phyloP scores from a whole-genome alignment of 2,113 vertebrate genomes.

The Actenoides hombroni region DNA sequence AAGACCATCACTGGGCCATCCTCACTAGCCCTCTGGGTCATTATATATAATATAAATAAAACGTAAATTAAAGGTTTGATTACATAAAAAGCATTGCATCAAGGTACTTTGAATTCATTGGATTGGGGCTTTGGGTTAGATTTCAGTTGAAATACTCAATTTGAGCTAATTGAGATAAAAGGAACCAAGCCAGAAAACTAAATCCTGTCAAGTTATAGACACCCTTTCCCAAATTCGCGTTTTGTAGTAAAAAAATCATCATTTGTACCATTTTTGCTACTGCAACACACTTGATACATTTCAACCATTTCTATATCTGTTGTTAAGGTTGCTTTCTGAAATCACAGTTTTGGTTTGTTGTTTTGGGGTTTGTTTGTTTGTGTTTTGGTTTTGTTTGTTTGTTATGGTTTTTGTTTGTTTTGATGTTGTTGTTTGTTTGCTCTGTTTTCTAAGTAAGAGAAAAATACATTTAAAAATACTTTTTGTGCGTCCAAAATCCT shows the following conservation, averaged over 20 bases:
- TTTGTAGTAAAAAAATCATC: neutral
- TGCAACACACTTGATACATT: neutral
- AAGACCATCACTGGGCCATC: neutral
- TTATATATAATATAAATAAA: neutral
- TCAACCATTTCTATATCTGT: neutral
- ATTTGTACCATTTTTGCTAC: neutral
- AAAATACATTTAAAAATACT: neutral
- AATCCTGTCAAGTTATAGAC: neutral
- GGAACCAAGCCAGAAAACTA: neutral
- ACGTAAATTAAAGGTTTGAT: neutral
- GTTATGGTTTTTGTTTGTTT: neutral
- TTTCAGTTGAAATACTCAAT: neutral
- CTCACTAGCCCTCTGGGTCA: neutral
- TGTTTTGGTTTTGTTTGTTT: neutral
- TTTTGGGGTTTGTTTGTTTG: neutral
- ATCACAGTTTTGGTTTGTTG: rapidly evolving
- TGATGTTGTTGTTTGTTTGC: neutral
- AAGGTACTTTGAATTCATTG: neutral
- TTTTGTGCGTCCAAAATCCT: neutral
- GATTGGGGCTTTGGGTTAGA: neutral
- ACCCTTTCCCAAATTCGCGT: neutral
- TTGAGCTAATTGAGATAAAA: neutral
- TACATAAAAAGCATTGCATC: neutral
- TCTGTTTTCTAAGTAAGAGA: neutral
- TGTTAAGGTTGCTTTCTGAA: neutral